Conservation (phyloP, 2,113 vertebrate species). For the Speoplatyrhinus poulsoni region DNA sequence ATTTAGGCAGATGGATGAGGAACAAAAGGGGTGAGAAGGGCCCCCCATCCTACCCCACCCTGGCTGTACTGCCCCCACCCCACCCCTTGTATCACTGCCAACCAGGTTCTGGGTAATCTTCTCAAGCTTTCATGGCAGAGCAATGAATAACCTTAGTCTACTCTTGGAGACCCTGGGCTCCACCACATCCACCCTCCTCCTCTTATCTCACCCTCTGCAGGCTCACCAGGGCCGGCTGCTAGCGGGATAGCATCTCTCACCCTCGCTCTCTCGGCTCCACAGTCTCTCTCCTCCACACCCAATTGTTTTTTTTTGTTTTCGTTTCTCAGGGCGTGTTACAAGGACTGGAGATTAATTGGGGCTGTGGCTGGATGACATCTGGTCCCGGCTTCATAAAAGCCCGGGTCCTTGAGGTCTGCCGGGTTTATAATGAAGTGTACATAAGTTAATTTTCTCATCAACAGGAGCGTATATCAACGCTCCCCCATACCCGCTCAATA, state of each 20-base stretch:
- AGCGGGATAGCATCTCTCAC: constrained; percentile 75
- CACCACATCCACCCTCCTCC: constrained; percentile 42
- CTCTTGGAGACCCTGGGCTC: constrained; percentile 61
- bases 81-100: constrained; percentile 79
- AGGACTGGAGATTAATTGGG: constrained; percentile 84
- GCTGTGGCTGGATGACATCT: constrained; percentile 78
- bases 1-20: constrained; percentile 90
- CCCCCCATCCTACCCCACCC: constrained; percentile 63
- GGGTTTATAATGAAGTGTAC: constrained; percentile 87
- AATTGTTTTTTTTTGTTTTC: constrained; percentile 58
- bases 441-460: constrained; percentile 89
- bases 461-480: constrained; percentile 55
- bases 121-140: constrained; percentile 79
- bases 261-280: constrained; percentile 58
- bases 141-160: constrained; percentile 77
- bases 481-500: constrained; percentile 66
- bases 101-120: constrained; percentile 79
- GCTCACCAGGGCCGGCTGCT: constrained; percentile 72
- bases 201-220: constrained; percentile 79
- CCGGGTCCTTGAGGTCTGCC: constrained; percentile 74
- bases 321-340: constrained; percentile 70
- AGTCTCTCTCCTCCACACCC: constrained; percentile 65
- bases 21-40: constrained; percentile 82
- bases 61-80: constrained; percentile 4
- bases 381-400: constrained; percentile 74